Conservation (phyloP, 1,140 invertebrate genomes). For the Drosophila chauvacae region DNA sequence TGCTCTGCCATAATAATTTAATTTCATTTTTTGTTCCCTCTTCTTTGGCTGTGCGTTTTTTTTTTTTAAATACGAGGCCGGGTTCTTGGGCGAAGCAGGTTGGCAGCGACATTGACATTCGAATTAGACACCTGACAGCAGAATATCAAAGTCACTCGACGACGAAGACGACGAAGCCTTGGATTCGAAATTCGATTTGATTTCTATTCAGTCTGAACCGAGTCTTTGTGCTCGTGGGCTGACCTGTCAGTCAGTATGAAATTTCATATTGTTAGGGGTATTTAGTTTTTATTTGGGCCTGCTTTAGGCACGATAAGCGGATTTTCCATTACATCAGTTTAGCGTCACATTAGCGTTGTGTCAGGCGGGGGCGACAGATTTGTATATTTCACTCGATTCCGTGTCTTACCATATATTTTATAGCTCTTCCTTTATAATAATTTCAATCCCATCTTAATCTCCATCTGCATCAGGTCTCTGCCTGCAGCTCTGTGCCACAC, state of each 20-base stretch:
- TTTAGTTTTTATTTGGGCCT: slow-evolving; percentile 73
- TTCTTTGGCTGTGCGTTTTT: slow-evolving; percentile 7
- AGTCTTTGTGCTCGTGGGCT: slow-evolving; percentile 56
- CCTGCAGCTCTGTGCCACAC: slow-evolving; percentile 51
- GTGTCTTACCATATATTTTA: slow-evolving; percentile 14
- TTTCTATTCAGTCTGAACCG: slow-evolving; percentile 24
- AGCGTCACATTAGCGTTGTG: slow-evolving; percentile 78
- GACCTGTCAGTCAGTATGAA: slow-evolving; percentile 59
- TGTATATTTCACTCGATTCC: slow-evolving; percentile 8
- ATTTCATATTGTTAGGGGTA: slow-evolving; percentile 71
- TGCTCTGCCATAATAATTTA: slow-evolving; percentile 70
- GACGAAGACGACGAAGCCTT: slow-evolving; percentile 47
- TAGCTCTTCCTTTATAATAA: slow-evolving; percentile 11
- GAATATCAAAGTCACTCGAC: slow-evolving; percentile 54
- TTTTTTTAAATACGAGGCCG: slow-evolving; percentile 32
- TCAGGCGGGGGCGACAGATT: slow-evolving; percentile 55
- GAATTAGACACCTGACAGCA: slow-evolving; percentile 78
- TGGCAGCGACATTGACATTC: slow-evolving; percentile 74
- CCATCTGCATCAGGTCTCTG: slow-evolving; percentile 20
- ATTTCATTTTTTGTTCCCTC: slow-evolving; percentile 23
- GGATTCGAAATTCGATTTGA: slow-evolving; percentile 78
- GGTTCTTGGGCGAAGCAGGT: slow-evolving; percentile 50
- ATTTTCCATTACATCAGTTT: slow-evolving; percentile 80
- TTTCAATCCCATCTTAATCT: slow-evolving; percentile 21
- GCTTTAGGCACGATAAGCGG: slow-evolving; percentile 65